Percentiles rank a stretch among this genome's conserved stretches.
phyloP scores from a whole-genome alignment of 1,140 invertebrate species.

The Uloborus diversus region DNA sequence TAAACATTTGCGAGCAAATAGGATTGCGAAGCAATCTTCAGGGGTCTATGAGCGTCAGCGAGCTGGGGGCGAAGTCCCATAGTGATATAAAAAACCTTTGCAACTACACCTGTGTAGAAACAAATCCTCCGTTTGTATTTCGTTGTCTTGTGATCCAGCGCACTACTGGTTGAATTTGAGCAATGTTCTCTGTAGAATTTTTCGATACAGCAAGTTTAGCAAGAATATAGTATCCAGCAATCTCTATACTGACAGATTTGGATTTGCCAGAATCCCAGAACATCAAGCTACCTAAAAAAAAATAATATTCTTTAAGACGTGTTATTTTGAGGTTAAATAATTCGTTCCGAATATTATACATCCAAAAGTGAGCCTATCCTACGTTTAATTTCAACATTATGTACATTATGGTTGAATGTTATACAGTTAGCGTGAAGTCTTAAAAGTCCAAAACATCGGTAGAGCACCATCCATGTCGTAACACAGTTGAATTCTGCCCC shows the following conservation, averaged over 20 bases:
- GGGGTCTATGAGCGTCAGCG: too few species aligned
- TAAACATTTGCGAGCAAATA: too few species aligned
- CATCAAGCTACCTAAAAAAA: background rate
- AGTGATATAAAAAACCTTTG: background rate
- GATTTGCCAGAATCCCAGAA: constrained; percentile 1
- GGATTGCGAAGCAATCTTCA: too few species aligned
- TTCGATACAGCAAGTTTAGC: constrained; percentile 71
- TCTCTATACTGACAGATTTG: constrained; percentile 72
- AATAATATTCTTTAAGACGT: background rate
- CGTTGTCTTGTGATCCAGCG: constrained; percentile 79
- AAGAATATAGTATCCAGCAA: constrained; percentile 78
- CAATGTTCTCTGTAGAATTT: constrained; percentile 70
- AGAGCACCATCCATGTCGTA: too few species aligned
- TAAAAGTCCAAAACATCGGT: too few species aligned
- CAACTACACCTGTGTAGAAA: constrained; percentile 70
- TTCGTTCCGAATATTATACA: too few species aligned
- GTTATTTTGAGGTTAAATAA: too few species aligned
- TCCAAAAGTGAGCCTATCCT: too few species aligned
- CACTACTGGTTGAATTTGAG: constrained; percentile 70
- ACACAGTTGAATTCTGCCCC: too few species aligned
- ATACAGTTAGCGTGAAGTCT: too few species aligned
- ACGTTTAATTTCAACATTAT: too few species aligned
- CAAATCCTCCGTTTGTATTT: constrained; percentile 80
- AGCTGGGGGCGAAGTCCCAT: background rate
- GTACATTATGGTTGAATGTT: too few species aligned